Base-by-base conservation (phyloP, 37 sponge, comb jelly and placozoan species). In the Spongilla lacustris region DNA sequence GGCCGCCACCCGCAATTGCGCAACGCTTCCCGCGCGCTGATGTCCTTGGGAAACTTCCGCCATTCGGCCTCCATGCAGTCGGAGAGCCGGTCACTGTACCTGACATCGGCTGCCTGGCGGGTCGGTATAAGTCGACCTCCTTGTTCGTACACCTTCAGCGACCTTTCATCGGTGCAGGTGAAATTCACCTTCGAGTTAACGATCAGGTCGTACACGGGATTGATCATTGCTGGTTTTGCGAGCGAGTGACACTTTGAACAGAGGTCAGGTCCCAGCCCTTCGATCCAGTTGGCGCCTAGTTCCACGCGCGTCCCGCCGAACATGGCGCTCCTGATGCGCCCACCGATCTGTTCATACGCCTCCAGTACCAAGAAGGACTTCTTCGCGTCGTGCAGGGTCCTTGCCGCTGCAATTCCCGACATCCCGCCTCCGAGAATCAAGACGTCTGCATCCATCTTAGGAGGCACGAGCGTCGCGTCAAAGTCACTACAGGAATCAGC, bases 281-380 rank as follows among this genome's bases (percentile, higher is more conserved):
- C 74, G 11, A 89, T 84, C 90, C 90, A 89, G 50, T 89, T 84
- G 11, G 90, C 85, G 50, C 90, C 90, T 14, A 89, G 41, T 84
- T 89, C 90, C 0, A 88, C 50, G 0, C 58, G 32, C 17, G 32
- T 58, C 21, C 12, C 31, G 30, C 77, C 26, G 10, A 38, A 2
- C 37, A 76, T 31, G 11, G 35, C 23, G 77, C 25, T 35, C 33
- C 77, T 10, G 37, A 36, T 76, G 77, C 58, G 58, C 1, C 58
- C 58, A 17, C 58, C 58, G 1, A 58, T 58, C 14, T 17, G 58
- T 1, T 58, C 58, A 10, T 1, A 1, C 1, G 58, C 58, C 58
- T 58, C 58, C 19, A 58, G 58, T 17, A 58, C 58, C 19, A 58
- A 17, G 21, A 58, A 58, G 14, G 58, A 58, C 21, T 58, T 58